Conservation (phyloP, 2,113 vertebrate species). For the Agelaius tricolor region DNA sequence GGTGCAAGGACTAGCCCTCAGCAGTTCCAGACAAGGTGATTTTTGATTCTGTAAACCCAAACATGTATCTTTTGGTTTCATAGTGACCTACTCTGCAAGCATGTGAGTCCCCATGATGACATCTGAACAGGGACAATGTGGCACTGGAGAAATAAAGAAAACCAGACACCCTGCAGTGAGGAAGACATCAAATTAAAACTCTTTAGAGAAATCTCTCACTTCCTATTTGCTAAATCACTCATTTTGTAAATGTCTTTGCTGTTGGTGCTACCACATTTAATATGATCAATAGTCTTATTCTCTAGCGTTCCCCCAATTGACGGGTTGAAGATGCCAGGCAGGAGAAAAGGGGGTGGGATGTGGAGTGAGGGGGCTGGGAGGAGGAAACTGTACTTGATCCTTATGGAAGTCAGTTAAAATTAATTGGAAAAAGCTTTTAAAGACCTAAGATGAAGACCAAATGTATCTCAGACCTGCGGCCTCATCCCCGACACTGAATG, state of each 20-base stretch:
- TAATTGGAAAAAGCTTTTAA: conserved; percentile 86
- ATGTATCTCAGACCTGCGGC: conserved; percentile 77
- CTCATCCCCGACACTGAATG: conserved; percentile 78
- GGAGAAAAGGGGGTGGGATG: conserved; percentile 31
- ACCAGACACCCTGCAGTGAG: background rate
- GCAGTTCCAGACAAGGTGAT: conserved; percentile 17
- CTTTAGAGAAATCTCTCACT: conserved; percentile 7
- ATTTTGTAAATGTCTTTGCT: conserved; percentile 31
- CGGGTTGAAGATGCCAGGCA: conserved; percentile 57
- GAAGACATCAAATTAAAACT: conserved; percentile 3
- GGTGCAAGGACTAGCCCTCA: background rate
- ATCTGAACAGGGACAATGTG: background rate
- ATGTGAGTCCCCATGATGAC: background rate
- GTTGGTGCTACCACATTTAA: background rate
- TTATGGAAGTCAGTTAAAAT: conserved; percentile 85
- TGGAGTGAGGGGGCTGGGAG: conserved; percentile 25
- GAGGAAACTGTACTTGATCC: conserved; percentile 80
- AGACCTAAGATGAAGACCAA: conserved; percentile 82
- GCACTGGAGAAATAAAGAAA: conserved; percentile 44
- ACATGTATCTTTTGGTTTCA: conserved; percentile 10
- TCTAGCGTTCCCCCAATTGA: conserved; percentile 55
- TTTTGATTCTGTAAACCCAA: conserved; percentile 40
- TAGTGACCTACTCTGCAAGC: background rate
- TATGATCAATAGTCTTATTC: conserved; percentile 57
- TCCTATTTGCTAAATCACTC: conserved; percentile 38